phyloP scores from a whole-genome alignment of 2,113 vertebrate genomes.

The Eulemur rufifrons region DNA sequence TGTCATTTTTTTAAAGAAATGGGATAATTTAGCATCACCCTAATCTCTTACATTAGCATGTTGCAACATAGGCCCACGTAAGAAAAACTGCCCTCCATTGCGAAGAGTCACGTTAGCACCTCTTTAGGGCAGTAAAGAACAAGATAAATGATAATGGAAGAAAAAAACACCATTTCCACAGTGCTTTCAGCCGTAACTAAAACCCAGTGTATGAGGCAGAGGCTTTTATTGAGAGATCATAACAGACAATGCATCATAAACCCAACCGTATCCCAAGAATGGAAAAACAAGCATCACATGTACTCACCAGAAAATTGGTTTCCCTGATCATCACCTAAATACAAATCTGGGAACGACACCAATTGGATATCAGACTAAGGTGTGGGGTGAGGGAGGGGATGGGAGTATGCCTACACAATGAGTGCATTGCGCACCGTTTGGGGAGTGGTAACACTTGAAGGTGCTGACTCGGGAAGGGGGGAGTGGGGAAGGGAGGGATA shows the following conservation, averaged over 20 bases:
- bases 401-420: too few species aligned
- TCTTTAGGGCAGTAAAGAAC: constrained; percentile 76
- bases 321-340: too few species aligned
- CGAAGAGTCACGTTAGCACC: constrained; percentile 76
- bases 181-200: constrained; percentile 76
- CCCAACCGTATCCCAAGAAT: constrained; percentile 41
- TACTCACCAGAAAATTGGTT: too few species aligned
- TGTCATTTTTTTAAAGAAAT: constrained; percentile 78
- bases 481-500: too few species aligned
- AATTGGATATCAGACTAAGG: too few species aligned
- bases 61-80: constrained; percentile 67
- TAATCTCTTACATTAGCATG: constrained; percentile 80
- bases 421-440: too few species aligned
- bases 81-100: constrained; percentile 80
- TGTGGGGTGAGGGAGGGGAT: too few species aligned
- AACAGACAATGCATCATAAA: constrained; percentile 78
- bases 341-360: too few species aligned
- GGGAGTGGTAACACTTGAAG: too few species aligned
- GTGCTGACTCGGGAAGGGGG: too few species aligned
- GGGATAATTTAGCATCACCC: constrained; percentile 77
- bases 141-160: constrained; percentile 84
- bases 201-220: constrained; percentile 68
- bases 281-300: too few species aligned
- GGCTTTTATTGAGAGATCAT: constrained; percentile 75
- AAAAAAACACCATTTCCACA: constrained; percentile 76